These are phyloP conservation scores for Mesorhabditis sp. DNA, from an alignment of 2,888 invertebrate genomes.

Conservation along the genomic window DNA sequence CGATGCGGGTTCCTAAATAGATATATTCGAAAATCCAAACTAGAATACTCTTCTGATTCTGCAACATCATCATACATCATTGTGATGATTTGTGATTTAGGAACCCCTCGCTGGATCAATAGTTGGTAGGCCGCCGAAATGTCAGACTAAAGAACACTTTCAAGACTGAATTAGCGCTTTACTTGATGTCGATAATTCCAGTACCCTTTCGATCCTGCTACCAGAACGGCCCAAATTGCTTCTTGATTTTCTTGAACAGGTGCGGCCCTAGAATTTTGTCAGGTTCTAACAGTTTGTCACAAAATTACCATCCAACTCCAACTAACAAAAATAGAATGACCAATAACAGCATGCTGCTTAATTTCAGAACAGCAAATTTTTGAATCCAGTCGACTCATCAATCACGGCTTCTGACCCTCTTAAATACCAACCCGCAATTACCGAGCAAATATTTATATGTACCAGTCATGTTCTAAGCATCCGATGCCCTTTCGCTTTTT, in stretches of 20 bases:
- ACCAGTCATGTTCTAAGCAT: too few relatives aligned
- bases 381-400: too few relatives aligned
- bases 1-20: slow-evolving; percentile 63
- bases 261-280: not conserved
- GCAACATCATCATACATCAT: slow-evolving; percentile 68
- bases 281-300: not conserved
- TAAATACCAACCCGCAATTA: too few relatives aligned
- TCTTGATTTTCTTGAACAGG: not conserved
- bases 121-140: slow-evolving; percentile 66
- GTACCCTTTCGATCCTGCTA: slow-evolving; percentile 65
- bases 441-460: too few relatives aligned
- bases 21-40: slow-evolving; percentile 6
- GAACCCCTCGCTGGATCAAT: slow-evolving; percentile 62
- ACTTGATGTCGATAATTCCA: slow-evolving; percentile 67
- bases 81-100: slow-evolving; percentile 64
- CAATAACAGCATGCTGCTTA: too few relatives aligned
- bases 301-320: not conserved
- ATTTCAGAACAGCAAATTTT: too few relatives aligned
- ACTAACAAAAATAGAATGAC: too few relatives aligned
- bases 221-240: slow-evolving; percentile 60
- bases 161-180: slow-evolving; percentile 3
- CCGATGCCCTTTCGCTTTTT: too few relatives aligned
- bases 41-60: not conserved
- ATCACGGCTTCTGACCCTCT: too few relatives aligned
- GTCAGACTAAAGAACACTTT: slow-evolving; percentile 60